phyloP scores from a whole-genome alignment of 1,140 invertebrate genomes.

The Drosophila ohnishii region DNA sequence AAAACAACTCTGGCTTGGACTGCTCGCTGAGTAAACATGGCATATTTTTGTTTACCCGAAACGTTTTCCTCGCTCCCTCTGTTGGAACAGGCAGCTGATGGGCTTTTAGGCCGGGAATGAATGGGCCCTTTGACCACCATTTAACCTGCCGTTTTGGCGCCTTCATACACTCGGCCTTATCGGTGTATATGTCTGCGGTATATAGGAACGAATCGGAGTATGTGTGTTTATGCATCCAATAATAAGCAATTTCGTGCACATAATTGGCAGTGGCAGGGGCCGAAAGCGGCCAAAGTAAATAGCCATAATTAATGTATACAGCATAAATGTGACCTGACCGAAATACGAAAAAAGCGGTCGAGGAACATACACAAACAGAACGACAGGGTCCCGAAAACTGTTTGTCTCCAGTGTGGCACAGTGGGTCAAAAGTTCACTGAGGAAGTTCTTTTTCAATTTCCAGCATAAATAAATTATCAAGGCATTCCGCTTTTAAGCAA shows the following conservation, averaged over 20 bases:
- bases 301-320: conserved; percentile 82
- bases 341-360: conserved; percentile 67
- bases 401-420: conserved; percentile 57
- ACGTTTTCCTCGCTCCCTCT: conserved; percentile 35
- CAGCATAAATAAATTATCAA: background rate
- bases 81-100: conserved; percentile 48
- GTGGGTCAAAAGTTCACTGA: conserved; percentile 15
- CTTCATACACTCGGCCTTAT: conserved; percentile 27
- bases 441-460: background rate
- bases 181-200: conserved; percentile 2
- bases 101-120: conserved; percentile 66
- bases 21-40: conserved; percentile 67
- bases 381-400: conserved; percentile 46
- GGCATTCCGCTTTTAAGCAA: background rate
- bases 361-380: conserved; percentile 21
- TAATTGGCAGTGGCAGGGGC: conserved; percentile 66
- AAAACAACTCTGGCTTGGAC: conserved; percentile 49
- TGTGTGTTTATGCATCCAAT: conserved; percentile 67
- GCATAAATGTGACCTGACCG: conserved; percentile 78
- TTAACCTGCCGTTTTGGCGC: conserved; percentile 67
- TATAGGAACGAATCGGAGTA: conserved; percentile 14
- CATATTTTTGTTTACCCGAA: conserved; percentile 71
- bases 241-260: conserved; percentile 80
- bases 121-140: conserved; percentile 70
- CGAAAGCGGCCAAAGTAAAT: conserved; percentile 62